Conservation (phyloP, 1,140 invertebrate species). For the Hypothenemus hampei region DNA sequence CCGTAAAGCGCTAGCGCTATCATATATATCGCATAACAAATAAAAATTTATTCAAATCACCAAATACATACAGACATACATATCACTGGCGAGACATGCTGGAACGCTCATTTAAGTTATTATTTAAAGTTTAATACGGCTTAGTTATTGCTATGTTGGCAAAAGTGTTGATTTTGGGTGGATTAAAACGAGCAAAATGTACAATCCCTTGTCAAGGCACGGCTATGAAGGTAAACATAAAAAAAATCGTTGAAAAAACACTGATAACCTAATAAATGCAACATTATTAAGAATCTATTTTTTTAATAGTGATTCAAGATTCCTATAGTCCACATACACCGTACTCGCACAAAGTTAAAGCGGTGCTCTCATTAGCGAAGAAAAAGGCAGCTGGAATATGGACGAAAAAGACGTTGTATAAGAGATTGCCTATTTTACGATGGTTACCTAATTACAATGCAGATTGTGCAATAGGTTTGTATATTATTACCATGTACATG, state of each 20-base stretch:
- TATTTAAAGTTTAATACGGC: too few species aligned
- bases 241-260: too few species aligned
- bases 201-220: neutral
- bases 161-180: too few species aligned
- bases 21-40: too few species aligned
- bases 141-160: too few species aligned
- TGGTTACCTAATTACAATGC: constrained; percentile 70
- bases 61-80: too few species aligned
- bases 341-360: constrained; percentile 24
- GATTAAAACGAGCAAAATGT: neutral
- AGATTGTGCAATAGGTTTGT: constrained; percentile 50
- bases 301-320: constrained; percentile 41
- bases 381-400: constrained; percentile 45
- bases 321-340: constrained; percentile 19
- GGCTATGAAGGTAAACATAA: constrained; percentile 1
- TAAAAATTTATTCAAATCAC: too few species aligned
- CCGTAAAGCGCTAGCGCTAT: too few species aligned
- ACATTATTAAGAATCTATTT: constrained; percentile 25
- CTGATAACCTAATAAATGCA: too few species aligned
- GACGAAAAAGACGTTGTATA: constrained; percentile 64
- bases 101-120: too few species aligned
- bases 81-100: too few species aligned
- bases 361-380: constrained; percentile 30
- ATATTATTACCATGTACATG: too few species aligned
- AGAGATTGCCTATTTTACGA: constrained; percentile 62